phyloP scores from a whole-genome alignment of 2,888 invertebrate species.

The Andrena fulva region DNA sequence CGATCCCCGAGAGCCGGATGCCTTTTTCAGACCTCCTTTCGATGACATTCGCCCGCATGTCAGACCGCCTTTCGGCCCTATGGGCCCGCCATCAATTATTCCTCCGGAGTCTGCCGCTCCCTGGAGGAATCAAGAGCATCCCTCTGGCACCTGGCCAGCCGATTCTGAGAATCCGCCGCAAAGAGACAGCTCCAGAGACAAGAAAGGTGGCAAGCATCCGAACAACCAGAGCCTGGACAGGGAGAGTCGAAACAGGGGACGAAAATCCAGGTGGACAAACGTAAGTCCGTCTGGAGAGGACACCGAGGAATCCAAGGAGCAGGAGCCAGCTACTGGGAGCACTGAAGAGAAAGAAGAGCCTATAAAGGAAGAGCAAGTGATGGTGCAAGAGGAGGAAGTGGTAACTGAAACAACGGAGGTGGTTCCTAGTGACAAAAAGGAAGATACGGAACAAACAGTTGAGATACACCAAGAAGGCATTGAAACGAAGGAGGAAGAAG shows the following conservation, averaged over 20 bases:
- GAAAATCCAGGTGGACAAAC: slow-evolving; percentile 79
- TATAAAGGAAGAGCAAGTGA: slow-evolving; percentile 22
- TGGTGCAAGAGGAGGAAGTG: slow-evolving; percentile 20
- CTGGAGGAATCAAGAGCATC: slow-evolving; percentile 77
- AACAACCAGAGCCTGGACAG: slow-evolving; percentile 63
- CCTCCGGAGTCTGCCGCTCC: slow-evolving; percentile 71
- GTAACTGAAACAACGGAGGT: slow-evolving; percentile 14
- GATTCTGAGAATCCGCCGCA: slow-evolving; percentile 45
- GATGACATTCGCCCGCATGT: slow-evolving; percentile 77
- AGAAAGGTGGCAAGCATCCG: slow-evolving; percentile 61
- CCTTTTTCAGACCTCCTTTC: slow-evolving; percentile 80
- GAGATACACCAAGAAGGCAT: slow-evolving; percentile 26
- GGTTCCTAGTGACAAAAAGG: slow-evolving; percentile 24
- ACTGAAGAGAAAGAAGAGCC: slow-evolving; percentile 31
- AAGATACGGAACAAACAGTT: slow-evolving; percentile 9
- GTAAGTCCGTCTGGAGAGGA: slow-evolving; percentile 70
- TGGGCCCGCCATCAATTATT: slow-evolving; percentile 69
- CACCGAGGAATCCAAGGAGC: slow-evolving; percentile 48
- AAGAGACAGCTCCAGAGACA: slow-evolving; percentile 65
- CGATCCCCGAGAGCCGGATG: slow-evolving; percentile 78
- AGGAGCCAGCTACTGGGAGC: slow-evolving; percentile 8
- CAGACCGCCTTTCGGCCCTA: slow-evolving; percentile 74
- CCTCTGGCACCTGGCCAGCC: slow-evolving; percentile 71
- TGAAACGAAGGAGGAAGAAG: slow-evolving; percentile 47
- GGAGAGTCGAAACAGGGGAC: slow-evolving; percentile 77